phyloP scores from a whole-genome alignment of 2,113 vertebrate genomes.

The Hirundichthys speculiger region DNA sequence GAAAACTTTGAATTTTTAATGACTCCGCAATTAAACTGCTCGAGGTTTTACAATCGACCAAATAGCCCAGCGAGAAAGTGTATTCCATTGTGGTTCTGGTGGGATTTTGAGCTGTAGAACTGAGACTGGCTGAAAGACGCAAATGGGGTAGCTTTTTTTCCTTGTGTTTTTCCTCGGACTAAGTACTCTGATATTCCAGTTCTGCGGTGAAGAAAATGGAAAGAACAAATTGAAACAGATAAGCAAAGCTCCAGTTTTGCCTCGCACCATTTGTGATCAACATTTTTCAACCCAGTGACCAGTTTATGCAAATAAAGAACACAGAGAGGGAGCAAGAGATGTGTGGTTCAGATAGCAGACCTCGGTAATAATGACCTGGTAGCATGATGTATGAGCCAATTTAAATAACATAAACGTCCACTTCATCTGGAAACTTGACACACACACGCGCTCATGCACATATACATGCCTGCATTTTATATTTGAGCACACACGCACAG shows the following conservation, averaged over 20 bases:
- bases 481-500: conserved; percentile 10
- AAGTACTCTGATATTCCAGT: conserved; percentile 11
- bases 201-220: conserved; percentile 36
- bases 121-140: no score
- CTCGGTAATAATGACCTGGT: conserved; percentile 59
- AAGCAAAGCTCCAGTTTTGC: conserved; percentile 59
- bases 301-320: conserved; percentile 76
- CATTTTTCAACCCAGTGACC: conserved; percentile 65
- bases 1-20: no score
- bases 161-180: conserved; percentile 22
- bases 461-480: conserved; percentile 10
- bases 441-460: background rate
- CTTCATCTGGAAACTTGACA: conserved; percentile 48
- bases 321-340: conserved; percentile 59
- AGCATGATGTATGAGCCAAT: conserved; percentile 66
- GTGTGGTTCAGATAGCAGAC: conserved; percentile 65
- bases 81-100: no score
- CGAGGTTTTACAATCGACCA: no score
- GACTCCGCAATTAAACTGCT: no score
- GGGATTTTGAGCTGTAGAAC: no score
- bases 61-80: no score
- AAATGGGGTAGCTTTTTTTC: background rate
- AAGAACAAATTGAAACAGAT: conserved; percentile 63
- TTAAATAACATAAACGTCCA: conserved; percentile 62
- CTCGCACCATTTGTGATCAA: conserved; percentile 65